Evolutionary conservation across 1,140 invertebrate species (phyloP).

Genomic region (Lordiphosa collinella): DNA sequence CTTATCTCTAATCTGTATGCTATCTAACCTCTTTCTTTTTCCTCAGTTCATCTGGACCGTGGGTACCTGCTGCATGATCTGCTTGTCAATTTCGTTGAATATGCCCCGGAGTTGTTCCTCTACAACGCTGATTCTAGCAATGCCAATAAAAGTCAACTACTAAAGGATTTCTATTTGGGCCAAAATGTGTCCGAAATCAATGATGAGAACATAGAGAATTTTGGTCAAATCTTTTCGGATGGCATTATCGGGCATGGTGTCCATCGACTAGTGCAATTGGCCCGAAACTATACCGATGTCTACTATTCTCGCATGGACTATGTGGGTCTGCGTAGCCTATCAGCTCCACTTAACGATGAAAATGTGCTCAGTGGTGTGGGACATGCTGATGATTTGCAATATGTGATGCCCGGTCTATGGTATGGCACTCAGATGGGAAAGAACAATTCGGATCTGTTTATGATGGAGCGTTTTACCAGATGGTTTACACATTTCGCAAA

Average conservation of each 20-base stretch:
- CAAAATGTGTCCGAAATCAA: conserved; percentile 8
- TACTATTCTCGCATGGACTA: conserved; percentile 81
- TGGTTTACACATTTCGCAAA: conserved; percentile 51
- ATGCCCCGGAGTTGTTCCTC: conserved; percentile 62
- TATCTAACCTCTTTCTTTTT: not conserved
- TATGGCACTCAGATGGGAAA: conserved; percentile 21
- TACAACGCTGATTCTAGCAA: conserved; percentile 49
- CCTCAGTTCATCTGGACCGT: conserved; percentile 44
- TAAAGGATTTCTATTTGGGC: conserved; percentile 51
- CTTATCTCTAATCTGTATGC: no score
- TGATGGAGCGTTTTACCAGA: conserved; percentile 56
- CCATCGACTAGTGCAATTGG: conserved; percentile 80
- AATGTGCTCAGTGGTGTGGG: conserved; percentile 75
- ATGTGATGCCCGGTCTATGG: conserved; percentile 82
- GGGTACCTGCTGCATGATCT: conserved; percentile 53
- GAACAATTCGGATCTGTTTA: conserved; percentile 50
- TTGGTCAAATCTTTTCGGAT: conserved; percentile 79
- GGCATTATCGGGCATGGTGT: conserved; percentile 80
- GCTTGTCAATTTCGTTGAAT: conserved; percentile 42
- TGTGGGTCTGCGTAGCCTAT: conserved; percentile 33
- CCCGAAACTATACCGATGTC: conserved; percentile 78
- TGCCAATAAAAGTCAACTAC: not conserved
- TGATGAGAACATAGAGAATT: conserved; percentile 25
- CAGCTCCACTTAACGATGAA: conserved; percentile 11
- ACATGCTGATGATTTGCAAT: conserved; percentile 84